phyloP scores from a whole-genome alignment of 2,113 vertebrate species.

The Panurus biarmicus region DNA sequence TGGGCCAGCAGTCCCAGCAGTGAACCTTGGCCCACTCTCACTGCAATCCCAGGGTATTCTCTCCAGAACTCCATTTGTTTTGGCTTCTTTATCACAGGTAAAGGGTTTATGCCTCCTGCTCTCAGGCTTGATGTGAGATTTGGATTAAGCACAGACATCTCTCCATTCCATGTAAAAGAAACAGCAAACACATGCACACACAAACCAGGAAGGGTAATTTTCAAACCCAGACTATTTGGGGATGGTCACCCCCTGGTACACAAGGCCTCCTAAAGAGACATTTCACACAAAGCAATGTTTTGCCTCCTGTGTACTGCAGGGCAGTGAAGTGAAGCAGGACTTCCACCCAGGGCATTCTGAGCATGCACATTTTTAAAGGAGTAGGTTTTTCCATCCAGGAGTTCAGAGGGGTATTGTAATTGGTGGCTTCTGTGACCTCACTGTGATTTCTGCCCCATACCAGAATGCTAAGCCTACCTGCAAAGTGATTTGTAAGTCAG shows the following conservation, averaged over 20 bases:
- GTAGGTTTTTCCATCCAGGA: neutral
- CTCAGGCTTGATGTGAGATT: neutral
- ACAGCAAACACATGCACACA: neutral
- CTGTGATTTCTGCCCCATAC: slow-evolving; percentile 4
- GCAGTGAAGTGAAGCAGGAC: neutral
- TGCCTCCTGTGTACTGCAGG: neutral
- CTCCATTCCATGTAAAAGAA: neutral
- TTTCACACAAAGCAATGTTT: neutral
- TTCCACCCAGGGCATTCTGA: neutral
- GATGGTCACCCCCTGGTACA: neutral
- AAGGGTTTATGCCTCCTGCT: neutral
- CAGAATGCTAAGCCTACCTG: neutral
- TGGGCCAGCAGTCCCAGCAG: neutral
- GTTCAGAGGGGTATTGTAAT: neutral
- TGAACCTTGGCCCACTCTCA: neutral
- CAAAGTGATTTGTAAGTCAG: neutral
- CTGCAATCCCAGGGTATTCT: neutral
- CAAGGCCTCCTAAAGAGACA: neutral
- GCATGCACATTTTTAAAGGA: neutral
- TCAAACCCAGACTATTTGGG: neutral
- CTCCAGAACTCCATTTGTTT: neutral
- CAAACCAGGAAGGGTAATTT: neutral
- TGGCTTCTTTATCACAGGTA: neutral
- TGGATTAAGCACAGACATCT: neutral
- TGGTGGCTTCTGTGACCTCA: neutral